A percentile compares a stretch with the other conserved stretches of the same genome.
phyloP scores from a whole-genome alignment of 1,140 invertebrate genomes.

The Tribolium madens region DNA sequence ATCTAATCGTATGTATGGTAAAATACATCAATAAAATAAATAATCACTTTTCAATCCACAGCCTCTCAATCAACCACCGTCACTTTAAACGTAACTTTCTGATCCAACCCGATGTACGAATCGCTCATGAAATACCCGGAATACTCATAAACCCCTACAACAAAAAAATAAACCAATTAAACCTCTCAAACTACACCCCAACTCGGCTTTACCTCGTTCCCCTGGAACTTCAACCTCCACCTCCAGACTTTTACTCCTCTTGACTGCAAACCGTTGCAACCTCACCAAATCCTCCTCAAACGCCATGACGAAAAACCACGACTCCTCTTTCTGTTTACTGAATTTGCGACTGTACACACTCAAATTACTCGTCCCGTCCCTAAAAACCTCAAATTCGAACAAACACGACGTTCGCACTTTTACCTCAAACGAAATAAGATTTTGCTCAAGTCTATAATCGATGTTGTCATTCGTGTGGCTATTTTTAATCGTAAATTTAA shows the following conservation, averaged over 20 bases:
- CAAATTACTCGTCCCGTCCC: conserved; percentile 62
- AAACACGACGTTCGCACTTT: conserved; percentile 72
- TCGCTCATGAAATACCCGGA: conserved; percentile 94
- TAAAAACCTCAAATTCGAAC: conserved; percentile 57
- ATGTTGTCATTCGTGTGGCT: conserved; percentile 21
- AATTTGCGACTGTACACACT: conserved; percentile 86
- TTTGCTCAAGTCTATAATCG: not conserved
- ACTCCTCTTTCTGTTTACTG: conserved; percentile 94
- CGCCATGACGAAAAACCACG: conserved; percentile 90
- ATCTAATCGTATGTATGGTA: too few relatives aligned
- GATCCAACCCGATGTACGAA: conserved; percentile 94
- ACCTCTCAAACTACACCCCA: not conserved
- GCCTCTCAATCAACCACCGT: conserved; percentile 43
- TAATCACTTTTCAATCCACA: too few relatives aligned
- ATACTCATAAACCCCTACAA: conserved; percentile 79
- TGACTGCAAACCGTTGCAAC: conserved; percentile 79
- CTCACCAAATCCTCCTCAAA: conserved; percentile 87
- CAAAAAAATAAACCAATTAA: conserved; percentile 13
- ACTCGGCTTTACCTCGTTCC: conserved; percentile 50
- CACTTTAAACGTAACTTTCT: conserved; percentile 71
- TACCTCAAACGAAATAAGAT: conserved; percentile 72
- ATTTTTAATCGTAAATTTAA: conserved; percentile 46
- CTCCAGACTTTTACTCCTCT: conserved; percentile 65
- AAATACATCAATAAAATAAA: too few relatives aligned
- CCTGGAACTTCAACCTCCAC: conserved; percentile 55